phyloP scores from a whole-genome alignment of 2,888 invertebrate genomes.

The Dichetophora obliterata region DNA sequence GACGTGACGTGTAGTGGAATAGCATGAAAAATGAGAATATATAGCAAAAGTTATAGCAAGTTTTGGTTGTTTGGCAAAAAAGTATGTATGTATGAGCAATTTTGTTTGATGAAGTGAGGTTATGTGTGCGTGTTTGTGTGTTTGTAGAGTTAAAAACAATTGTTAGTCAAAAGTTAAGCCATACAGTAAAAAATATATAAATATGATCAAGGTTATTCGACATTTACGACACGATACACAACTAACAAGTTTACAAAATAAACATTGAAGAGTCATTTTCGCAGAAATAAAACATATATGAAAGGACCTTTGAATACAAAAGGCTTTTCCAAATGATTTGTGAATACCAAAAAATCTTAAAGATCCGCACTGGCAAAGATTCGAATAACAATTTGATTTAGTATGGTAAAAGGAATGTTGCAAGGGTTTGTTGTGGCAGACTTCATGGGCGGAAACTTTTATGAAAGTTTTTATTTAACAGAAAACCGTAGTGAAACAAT shows the following conservation, averaged over 20 bases:
- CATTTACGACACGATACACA: background rate
- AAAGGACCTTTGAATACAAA: no score
- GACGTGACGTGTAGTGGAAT: background rate
- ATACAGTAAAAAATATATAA: background rate
- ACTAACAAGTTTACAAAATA: background rate
- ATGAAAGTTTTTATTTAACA: no score
- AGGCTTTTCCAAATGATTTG: no score
- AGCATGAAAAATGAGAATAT: conserved; percentile 31
- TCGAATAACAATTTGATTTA: no score
- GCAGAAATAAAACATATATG: no score
- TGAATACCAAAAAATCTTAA: background rate
- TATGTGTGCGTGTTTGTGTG: conserved; percentile 13
- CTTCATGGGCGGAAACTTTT: no score
- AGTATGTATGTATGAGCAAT: background rate
- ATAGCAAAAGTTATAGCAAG: conserved; percentile 30
- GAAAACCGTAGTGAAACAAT: no score
- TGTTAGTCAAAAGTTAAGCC: conserved; percentile 8
- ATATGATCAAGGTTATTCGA: background rate
- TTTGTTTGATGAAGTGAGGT: background rate
- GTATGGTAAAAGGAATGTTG: no score
- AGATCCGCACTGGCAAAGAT: no score
- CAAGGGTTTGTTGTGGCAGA: no score
- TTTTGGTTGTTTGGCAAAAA: background rate
- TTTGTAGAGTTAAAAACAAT: conserved; percentile 3
- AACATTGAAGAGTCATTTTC: background rate